A percentile compares a stretch with the other conserved stretches of the same genome.
phyloP scores from a whole-genome alignment of 2,888 invertebrate species.

The Ophion ellenae region DNA sequence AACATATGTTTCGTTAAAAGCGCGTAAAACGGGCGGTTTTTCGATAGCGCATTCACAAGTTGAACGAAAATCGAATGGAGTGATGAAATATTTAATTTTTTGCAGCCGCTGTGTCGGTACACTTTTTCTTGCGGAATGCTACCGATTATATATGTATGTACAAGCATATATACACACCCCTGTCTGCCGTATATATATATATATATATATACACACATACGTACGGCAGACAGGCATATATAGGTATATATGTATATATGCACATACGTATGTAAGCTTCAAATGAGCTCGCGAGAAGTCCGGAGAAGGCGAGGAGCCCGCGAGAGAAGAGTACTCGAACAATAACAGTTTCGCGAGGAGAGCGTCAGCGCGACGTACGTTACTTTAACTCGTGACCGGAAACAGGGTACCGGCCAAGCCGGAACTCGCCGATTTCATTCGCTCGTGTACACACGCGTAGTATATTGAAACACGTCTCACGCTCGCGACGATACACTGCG shows the following conservation, averaged over 20 bases:
- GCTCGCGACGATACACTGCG: slow-evolving; percentile 51
- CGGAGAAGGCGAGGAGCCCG: slow-evolving; percentile 11
- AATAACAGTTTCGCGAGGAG: slow-evolving; percentile 51
- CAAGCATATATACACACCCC: too few species aligned
- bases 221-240: too few species aligned
- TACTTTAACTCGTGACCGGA: slow-evolving; percentile 80
- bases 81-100: neutral
- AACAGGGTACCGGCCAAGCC: slow-evolving; percentile 77
- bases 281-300: slow-evolving; percentile 9
- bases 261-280: neutral
- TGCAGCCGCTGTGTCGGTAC: neutral
- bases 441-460: slow-evolving; percentile 62
- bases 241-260: too few species aligned
- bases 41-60: neutral
- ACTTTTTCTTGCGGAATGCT: neutral
- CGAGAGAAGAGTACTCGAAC: slow-evolving; percentile 33
- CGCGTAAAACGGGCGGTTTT: neutral
- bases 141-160: neutral
- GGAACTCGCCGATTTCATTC: slow-evolving; percentile 78
- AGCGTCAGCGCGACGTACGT: slow-evolving; percentile 41
- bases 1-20: too few species aligned
- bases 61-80: neutral
- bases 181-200: too few species aligned
- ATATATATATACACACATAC: too few species aligned
- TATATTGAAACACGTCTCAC: slow-evolving; percentile 52